These are phyloP conservation scores for Smutsia temminckii DNA, from an alignment of 2,797 vertebrate species.

Conservation along the genomic window DNA sequence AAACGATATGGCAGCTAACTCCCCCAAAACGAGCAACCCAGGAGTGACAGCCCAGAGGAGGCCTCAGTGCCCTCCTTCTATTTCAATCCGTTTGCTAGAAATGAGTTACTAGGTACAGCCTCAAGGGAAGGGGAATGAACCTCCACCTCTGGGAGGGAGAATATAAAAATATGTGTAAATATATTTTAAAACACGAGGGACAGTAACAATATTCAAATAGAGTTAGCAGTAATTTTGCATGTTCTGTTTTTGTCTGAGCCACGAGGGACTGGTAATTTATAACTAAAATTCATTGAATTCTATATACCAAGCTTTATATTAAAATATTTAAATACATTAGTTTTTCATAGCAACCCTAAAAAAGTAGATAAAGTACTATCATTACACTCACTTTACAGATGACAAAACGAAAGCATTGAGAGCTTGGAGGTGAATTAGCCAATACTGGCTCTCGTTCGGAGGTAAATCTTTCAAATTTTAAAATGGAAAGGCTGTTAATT, in stretches of 20 bases:
- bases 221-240: background rate
- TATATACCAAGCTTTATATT: background rate
- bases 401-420: background rate
- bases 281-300: background rate
- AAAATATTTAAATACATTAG: background rate
- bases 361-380: background rate
- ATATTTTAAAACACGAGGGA: background rate
- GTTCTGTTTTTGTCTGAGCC: background rate
- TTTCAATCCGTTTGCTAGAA: background rate
- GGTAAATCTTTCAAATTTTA: too few species aligned
- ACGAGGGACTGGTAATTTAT: background rate
- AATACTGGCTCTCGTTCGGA: too few species aligned
- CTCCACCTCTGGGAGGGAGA: background rate
- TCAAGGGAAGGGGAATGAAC: background rate
- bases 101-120: background rate
- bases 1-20: background rate
- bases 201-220: background rate
- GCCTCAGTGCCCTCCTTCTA: background rate
- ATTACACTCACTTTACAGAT: background rate
- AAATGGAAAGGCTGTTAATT: too few species aligned
- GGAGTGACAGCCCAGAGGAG: background rate
- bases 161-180: background rate
- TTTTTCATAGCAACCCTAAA: conserved; percentile 4
- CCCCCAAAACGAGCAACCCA: background rate
- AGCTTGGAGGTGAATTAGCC: background rate